These are phyloP conservation scores for Andrena dorsata DNA, from an alignment of 2,888 invertebrate genomes.

Conservation along the genomic window DNA sequence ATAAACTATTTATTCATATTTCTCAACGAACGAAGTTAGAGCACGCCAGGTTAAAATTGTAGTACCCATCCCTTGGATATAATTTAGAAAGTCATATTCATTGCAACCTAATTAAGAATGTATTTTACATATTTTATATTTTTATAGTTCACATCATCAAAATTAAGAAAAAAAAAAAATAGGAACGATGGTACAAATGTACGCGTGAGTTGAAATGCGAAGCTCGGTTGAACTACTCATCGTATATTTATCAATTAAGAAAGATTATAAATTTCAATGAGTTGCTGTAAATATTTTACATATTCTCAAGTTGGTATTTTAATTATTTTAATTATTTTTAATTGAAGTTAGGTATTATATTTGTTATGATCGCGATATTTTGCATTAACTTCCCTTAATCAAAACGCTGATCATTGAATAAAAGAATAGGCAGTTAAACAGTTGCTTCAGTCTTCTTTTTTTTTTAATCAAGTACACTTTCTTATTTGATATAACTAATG, in stretches of 20 bases:
- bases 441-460: neutral
- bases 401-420: constrained; percentile 11
- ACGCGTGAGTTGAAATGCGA: neutral
- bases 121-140: constrained; percentile 61
- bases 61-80: constrained; percentile 49
- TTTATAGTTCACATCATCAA: constrained; percentile 59
- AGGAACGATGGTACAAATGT: neutral
- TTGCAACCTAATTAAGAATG: constrained; percentile 36
- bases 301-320: constrained; percentile 19
- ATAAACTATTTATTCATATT: constrained; percentile 68
- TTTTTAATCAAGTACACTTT: constrained; percentile 15
- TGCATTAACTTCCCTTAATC: neutral
- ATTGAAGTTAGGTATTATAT: constrained; percentile 14
- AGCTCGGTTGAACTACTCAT: constrained; percentile 17
- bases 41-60: constrained; percentile 37
- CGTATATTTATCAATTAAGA: constrained; percentile 1
- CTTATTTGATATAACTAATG: neutral
- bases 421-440: constrained; percentile 19
- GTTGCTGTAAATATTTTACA: constrained; percentile 23
- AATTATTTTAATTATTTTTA: constrained; percentile 20
- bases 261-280: constrained; percentile 14
- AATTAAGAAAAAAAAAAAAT: constrained; percentile 7
- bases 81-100: constrained; percentile 33
- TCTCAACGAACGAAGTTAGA: constrained; percentile 32
- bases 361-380: constrained; percentile 13